These are phyloP conservation scores for Octomys mimax DNA, from an alignment of 2,797 vertebrate species.

Conservation along the genomic window DNA sequence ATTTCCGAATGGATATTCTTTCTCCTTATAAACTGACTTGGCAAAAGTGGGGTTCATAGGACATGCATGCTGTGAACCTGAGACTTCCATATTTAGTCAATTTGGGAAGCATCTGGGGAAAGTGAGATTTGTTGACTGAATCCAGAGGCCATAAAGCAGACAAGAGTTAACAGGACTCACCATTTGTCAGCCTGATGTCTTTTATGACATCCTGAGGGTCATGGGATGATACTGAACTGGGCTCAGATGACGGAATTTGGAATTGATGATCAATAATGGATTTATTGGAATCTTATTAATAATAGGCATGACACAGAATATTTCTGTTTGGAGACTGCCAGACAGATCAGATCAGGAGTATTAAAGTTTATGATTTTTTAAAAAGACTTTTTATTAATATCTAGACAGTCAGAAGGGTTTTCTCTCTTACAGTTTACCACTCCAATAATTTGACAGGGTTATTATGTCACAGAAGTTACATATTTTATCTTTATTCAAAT, in stretches of 20 bases:
- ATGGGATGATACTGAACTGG: neutral
- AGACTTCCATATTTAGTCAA: neutral
- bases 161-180: neutral
- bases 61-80: neutral
- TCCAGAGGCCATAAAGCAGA: neutral
- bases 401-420: neutral
- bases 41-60: neutral
- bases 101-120: neutral
- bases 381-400: slow-evolving; percentile 20
- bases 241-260: slow-evolving; percentile 25
- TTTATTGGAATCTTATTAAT: slow-evolving; percentile 48
- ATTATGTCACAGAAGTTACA: neutral
- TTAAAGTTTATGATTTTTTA: slow-evolving; percentile 45
- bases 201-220: slow-evolving; percentile 6
- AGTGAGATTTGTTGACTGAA: slow-evolving; percentile 32
- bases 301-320: slow-evolving; percentile 7
- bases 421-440: neutral
- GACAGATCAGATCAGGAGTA: neutral
- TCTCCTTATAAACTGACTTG: neutral
- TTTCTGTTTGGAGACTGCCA: slow-evolving; percentile 24
- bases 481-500: slow-evolving; percentile 45
- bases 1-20: slow-evolving; percentile 42
- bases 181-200: neutral
- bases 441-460: neutral
- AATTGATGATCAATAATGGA: neutral